Percentiles rank a stretch among this genome's conserved stretches.
Conservation (phyloP, 2,888 invertebrate species). For the Macrophya annulata region DNA sequence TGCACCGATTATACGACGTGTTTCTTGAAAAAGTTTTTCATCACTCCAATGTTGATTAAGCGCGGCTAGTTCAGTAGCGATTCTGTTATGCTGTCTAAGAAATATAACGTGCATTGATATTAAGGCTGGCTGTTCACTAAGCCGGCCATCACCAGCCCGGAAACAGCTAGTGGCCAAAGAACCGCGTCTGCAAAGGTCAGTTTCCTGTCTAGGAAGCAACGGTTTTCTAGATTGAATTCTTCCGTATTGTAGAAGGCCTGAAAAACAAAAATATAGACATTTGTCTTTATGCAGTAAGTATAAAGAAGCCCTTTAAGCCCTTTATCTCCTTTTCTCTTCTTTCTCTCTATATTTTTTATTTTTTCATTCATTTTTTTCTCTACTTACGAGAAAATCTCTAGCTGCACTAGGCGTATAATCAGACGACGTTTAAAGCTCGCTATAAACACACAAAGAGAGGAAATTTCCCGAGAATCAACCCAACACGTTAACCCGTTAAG, state of each 20-base stretch:
- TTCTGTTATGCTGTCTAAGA: slow-evolving; percentile 88
- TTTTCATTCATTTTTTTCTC: not conserved
- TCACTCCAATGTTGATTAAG: slow-evolving; percentile 94
- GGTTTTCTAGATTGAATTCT: slow-evolving; percentile 84
- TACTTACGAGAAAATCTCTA: not conserved
- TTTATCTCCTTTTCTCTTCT: not conserved
- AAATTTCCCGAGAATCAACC: not conserved
- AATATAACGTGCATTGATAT: slow-evolving; percentile 89
- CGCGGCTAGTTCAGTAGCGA: slow-evolving; percentile 87
- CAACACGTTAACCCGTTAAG: slow-evolving; percentile 5
- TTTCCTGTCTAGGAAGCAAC: slow-evolving; percentile 80
- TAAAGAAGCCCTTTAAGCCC: not conserved
- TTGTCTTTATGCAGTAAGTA: not conserved
- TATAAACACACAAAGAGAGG: not conserved
- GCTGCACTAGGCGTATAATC: not conserved
- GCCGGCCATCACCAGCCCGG: slow-evolving; percentile 89
- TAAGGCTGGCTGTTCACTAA: slow-evolving; percentile 91
- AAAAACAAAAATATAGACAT: not conserved
- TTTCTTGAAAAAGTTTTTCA: slow-evolving; percentile 92
- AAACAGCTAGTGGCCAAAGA: slow-evolving; percentile 89
- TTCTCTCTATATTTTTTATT: not conserved
- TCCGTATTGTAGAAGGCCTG: slow-evolving; percentile 82
- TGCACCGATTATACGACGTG: slow-evolving; percentile 90
- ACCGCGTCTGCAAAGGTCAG: slow-evolving; percentile 87
- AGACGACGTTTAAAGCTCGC: not conserved